Evolutionary conservation across 2,888 invertebrate species (phyloP).

Genomic region (Eremobia ochroleuca): DNA sequence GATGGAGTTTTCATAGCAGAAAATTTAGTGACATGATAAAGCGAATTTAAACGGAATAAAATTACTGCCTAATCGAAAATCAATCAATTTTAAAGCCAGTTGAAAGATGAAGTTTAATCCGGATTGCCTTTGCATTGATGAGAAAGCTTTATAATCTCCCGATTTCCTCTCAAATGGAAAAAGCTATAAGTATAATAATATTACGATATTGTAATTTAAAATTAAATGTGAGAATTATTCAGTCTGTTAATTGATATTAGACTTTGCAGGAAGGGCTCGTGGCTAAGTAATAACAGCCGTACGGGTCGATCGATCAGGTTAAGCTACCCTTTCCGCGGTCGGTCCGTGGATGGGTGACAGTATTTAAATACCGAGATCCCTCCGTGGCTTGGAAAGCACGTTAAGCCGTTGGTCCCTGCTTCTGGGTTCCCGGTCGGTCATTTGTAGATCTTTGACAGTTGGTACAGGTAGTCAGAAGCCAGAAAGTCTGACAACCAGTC

Average conservation of each 20-base stretch:
- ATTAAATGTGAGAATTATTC: not conserved
- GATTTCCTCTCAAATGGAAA: not conserved
- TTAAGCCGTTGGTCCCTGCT: too few species aligned
- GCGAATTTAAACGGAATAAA: not conserved
- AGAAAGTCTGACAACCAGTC: too few species aligned
- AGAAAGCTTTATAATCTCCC: not conserved
- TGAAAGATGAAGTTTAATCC: not conserved
- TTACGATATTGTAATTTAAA: conserved; percentile 2
- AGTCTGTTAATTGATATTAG: not conserved
- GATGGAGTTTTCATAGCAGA: not conserved
- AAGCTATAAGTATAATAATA: too few species aligned
- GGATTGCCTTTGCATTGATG: not conserved
- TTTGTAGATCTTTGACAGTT: too few species aligned
- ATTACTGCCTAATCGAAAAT: not conserved
- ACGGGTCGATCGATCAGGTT: not conserved
- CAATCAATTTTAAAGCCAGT: not conserved
- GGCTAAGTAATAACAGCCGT: not conserved
- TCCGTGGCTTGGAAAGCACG: too few species aligned
- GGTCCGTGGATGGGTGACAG: too few species aligned
- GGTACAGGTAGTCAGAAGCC: too few species aligned
- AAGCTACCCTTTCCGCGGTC: too few species aligned
- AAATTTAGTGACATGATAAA: not conserved
- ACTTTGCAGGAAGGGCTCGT: not conserved
- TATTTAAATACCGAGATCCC: too few species aligned
- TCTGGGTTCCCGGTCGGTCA: too few species aligned